Percentiles rank a stretch among this genome's conserved stretches.
phyloP scores from a whole-genome alignment of 2,888 invertebrate species.

The Branchinecta sandiegonensis region DNA sequence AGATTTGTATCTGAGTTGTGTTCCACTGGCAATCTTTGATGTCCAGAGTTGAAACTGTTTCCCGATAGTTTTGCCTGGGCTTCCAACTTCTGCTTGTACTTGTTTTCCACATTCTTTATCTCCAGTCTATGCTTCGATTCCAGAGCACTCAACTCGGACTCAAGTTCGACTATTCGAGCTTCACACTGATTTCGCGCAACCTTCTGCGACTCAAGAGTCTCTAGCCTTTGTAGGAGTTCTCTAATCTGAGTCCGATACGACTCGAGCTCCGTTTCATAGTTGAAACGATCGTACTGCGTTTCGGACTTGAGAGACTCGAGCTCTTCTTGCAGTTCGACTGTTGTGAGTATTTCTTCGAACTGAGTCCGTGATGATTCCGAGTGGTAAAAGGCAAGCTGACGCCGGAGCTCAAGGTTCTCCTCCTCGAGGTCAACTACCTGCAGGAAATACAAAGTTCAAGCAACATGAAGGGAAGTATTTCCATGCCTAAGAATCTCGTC shows the following conservation, averaged over 20 bases:
- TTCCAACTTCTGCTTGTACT: background rate
- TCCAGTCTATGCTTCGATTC: background rate
- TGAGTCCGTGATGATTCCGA: background rate
- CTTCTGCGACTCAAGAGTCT: too few relatives aligned
- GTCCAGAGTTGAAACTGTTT: background rate
- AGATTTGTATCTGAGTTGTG: background rate
- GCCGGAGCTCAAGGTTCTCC: slow-evolving; percentile 47
- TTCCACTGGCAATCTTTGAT: background rate
- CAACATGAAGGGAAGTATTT: too few relatives aligned
- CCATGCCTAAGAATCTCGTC: too few relatives aligned
- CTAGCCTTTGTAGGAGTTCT: background rate
- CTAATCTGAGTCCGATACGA: background rate
- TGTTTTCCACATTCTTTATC: background rate
- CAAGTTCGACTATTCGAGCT: background rate
- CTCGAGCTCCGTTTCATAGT: background rate
- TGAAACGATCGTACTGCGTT: background rate
- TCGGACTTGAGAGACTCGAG: background rate
- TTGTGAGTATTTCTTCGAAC: background rate
- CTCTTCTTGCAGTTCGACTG: background rate
- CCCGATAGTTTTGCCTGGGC: background rate
- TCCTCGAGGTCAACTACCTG: slow-evolving; percentile 53
- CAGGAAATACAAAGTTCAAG: background rate
- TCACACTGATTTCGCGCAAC: too few relatives aligned
- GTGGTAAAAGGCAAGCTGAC: slow-evolving; percentile 26
- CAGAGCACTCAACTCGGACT: background rate